phyloP scores from a whole-genome alignment of 2,113 vertebrate species.

The Muscicapa adusta region DNA sequence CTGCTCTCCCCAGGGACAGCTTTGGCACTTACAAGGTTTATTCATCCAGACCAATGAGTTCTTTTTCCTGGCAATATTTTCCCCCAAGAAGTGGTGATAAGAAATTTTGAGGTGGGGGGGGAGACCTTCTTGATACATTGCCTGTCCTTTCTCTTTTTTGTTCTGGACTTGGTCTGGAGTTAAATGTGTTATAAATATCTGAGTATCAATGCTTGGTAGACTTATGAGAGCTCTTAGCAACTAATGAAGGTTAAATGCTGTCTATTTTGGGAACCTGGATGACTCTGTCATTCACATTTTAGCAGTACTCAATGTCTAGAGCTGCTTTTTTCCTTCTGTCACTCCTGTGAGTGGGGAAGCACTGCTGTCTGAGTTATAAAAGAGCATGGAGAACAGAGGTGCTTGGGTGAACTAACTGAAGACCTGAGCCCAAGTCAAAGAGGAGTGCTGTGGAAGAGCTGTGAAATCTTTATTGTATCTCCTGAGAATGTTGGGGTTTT shows the following conservation, averaged over 20 bases:
- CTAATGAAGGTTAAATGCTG: constrained; percentile 43
- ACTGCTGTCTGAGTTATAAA: not conserved
- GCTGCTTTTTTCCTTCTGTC: not conserved
- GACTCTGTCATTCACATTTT: not conserved
- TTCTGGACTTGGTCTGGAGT: not conserved
- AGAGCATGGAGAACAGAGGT: not conserved
- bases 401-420: not conserved
- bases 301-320: not conserved
- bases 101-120: not conserved
- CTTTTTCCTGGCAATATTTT: not conserved
- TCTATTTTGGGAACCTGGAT: constrained; percentile 32
- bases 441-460: not conserved
- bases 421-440: not conserved
- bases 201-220: not conserved
- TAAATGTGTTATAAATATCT: constrained; percentile 27
- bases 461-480: not conserved
- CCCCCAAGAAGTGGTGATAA: not conserved
- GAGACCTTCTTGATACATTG: not conserved
- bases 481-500: not conserved
- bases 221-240: constrained; percentile 15
- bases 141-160: not conserved
- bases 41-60: not conserved
- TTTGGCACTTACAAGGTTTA: not conserved
- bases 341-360: not conserved
- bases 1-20: not conserved